phyloP scores from a whole-genome alignment of 2,797 vertebrate genomes.

The Apogon talboti region DNA sequence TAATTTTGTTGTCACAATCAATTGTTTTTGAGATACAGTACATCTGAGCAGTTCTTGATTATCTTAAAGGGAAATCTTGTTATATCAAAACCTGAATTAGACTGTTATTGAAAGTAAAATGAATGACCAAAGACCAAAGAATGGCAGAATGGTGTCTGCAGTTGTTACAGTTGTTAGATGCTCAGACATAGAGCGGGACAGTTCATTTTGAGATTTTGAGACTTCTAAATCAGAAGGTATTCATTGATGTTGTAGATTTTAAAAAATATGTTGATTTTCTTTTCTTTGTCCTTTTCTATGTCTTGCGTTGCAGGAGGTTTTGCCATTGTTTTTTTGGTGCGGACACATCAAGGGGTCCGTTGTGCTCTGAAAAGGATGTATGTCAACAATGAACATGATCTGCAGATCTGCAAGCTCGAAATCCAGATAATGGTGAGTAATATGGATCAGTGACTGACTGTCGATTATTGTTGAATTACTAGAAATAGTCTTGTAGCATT shows the following conservation, averaged over 20 bases:
- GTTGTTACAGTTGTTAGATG: not conserved
- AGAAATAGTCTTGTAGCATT: not conserved
- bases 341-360: constrained; percentile 92
- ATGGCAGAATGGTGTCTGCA: not conserved
- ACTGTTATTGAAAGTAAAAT: not conserved
- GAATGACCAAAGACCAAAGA: not conserved
- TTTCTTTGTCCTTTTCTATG: constrained; percentile 8
- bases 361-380: constrained; percentile 99
- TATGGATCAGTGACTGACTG: constrained; percentile 1
- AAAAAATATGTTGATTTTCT: not conserved
- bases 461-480: constrained; percentile 8
- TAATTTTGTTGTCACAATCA: not conserved
- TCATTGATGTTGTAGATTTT: not conserved
- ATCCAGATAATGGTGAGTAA: constrained; percentile 98
- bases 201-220: not conserved
- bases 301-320: constrained; percentile 88
- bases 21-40: not conserved
- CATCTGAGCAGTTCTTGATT: not conserved
- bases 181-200: not conserved
- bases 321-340: constrained; percentile 96
- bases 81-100: not conserved
- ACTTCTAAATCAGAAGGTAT: not conserved
- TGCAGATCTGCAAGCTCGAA: constrained; percentile 96
- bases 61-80: not conserved
- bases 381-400: constrained; percentile 96